phyloP scores from a whole-genome alignment of 92 coral and sea anemone species.

The Bergia puertoricense region DNA sequence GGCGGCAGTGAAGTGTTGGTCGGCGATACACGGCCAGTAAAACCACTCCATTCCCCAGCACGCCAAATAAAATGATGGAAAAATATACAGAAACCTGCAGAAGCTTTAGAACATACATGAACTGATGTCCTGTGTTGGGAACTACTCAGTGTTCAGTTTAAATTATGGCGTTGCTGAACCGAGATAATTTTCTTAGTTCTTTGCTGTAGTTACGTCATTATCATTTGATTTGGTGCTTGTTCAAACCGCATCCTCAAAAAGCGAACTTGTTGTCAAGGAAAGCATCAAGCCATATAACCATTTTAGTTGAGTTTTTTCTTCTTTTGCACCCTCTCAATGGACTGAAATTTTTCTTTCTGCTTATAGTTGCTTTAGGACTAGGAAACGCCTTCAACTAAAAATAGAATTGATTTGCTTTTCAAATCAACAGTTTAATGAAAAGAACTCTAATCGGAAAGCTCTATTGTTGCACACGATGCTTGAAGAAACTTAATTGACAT shows the following conservation, averaged over 20 bases:
- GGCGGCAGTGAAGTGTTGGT: background rate
- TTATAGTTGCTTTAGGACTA: background rate
- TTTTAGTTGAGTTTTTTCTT: background rate
- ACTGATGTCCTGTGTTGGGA: background rate
- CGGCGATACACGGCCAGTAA: background rate
- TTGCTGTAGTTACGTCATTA: background rate
- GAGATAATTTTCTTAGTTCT: background rate
- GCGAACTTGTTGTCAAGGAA: background rate
- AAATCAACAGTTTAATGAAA: background rate
- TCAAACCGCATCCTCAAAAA: background rate
- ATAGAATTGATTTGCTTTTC: background rate
- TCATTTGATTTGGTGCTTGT: background rate
- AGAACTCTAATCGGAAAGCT: background rate
- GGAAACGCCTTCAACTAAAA: background rate
- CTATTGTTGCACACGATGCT: background rate
- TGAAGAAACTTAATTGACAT: background rate
- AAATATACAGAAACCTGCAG: background rate
- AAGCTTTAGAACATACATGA: background rate
- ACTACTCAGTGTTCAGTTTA: no score
- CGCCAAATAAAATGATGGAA: background rate
- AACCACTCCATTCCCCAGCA: conserved; percentile 15
- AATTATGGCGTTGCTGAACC: background rate
- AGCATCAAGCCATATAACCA: background rate
- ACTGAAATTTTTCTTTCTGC: background rate
- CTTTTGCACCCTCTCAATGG: background rate